Evolutionary conservation across 2,888 invertebrate genomes (phyloP).

Genomic region (Cistogaster globosa): DNA sequence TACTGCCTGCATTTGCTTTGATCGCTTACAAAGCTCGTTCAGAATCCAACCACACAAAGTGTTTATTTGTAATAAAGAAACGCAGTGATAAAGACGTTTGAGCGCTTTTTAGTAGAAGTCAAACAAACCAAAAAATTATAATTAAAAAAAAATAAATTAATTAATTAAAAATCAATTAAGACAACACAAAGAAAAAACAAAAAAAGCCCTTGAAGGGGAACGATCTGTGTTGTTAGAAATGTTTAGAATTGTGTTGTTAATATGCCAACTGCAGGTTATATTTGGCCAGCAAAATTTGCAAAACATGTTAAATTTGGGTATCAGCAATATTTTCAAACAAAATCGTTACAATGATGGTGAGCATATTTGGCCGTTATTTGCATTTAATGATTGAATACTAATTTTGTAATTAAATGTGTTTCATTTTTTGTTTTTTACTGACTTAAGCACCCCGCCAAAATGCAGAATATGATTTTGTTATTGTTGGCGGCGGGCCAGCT

Average conservation of each 20-base stretch:
- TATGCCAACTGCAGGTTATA: conserved; percentile 4
- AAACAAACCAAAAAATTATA: background rate
- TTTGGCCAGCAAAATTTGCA: conserved; percentile 57
- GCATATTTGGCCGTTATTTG: conserved; percentile 46
- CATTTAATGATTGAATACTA: background rate
- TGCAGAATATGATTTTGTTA: conserved; percentile 90
- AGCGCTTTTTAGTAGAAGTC: background rate
- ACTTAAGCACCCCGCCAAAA: conserved; percentile 89
- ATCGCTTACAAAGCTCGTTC: conserved; percentile 24
- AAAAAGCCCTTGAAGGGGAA: background rate
- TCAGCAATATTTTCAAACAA: conserved; percentile 76
- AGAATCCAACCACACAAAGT: conserved; percentile 36
- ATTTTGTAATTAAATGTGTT: conserved; percentile 29
- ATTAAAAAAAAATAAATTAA: no score
- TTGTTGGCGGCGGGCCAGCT: conserved; percentile 93
- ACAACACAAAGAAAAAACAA: no score
- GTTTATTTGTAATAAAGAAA: conserved; percentile 50
- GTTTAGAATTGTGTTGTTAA: background rate
- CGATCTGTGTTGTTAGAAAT: background rate
- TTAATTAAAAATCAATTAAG: no score
- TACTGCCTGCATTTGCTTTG: conserved; percentile 14
- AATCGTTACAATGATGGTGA: conserved; percentile 78
- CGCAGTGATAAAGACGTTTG: conserved; percentile 47
- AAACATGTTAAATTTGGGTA: conserved; percentile 72
- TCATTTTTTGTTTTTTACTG: conserved; percentile 21